A percentile compares a stretch with the other conserved stretches of the same genome.
Evolutionary conservation across 2,797 vertebrate species (phyloP).

Genomic region (Rousettus madagascariensis): DNA sequence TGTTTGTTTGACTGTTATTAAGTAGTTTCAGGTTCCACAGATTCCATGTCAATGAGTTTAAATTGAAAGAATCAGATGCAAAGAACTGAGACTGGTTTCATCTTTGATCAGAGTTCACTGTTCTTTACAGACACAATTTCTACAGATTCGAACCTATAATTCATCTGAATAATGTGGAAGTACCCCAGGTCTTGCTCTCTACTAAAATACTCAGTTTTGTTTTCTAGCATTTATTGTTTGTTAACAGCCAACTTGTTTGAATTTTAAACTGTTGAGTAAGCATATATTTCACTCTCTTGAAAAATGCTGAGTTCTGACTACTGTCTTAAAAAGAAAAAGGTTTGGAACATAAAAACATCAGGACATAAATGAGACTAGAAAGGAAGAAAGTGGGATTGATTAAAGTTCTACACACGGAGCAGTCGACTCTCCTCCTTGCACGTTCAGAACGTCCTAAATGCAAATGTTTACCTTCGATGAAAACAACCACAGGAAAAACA

Average conservation of each 20-base stretch:
- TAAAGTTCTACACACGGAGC: not conserved
- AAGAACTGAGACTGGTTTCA: not conserved
- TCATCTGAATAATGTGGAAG: not conserved
- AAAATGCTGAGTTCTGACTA: slow-evolving; percentile 26
- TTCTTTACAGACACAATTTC: not conserved
- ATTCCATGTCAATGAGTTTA: slow-evolving; percentile 13
- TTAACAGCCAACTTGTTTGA: not conserved
- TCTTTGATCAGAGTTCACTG: not conserved
- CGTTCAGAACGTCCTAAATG: not conserved
- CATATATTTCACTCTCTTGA: not conserved
- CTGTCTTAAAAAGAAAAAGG: not conserved
- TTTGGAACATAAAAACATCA: not conserved
- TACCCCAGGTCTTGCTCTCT: not conserved
- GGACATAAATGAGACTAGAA: not conserved
- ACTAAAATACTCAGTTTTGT: not conserved
- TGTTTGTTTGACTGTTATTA: slow-evolving; percentile 50
- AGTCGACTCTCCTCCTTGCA: not conserved
- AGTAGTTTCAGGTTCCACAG: not conserved
- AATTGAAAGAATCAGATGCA: not conserved
- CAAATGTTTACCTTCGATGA: not conserved
- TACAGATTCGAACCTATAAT: not conserved
- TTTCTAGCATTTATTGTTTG: not conserved
- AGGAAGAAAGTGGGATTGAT: not conserved
- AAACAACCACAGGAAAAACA: not conserved
- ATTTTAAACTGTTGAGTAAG: not conserved